Evolutionary conservation across 2,113 vertebrate species (phyloP).

Genomic region (Oreotrochilus melanogaster): DNA sequence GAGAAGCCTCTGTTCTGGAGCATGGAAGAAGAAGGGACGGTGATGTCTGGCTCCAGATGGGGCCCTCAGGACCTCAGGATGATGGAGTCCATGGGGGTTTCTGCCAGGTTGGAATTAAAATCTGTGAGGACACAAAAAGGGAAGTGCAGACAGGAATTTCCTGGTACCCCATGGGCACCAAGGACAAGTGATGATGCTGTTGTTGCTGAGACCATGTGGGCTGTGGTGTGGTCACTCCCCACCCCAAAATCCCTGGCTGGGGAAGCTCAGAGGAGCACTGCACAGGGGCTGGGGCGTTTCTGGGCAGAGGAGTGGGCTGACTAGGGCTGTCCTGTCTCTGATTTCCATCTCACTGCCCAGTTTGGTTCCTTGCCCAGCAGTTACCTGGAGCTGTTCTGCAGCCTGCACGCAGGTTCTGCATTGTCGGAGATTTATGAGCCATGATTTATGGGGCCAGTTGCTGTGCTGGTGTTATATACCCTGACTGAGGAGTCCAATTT

Average conservation of each 20-base stretch:
- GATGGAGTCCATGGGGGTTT: not conserved
- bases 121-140: not conserved
- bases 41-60: not conserved
- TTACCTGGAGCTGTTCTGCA: constrained; percentile 40
- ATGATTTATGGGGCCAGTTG: constrained; percentile 52
- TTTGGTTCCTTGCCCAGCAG: not conserved
- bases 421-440: constrained; percentile 60
- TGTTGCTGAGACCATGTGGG: not conserved
- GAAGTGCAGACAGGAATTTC: not conserved
- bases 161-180: not conserved
- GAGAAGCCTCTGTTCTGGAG: not conserved
- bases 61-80: not conserved
- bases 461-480: constrained; percentile 23
- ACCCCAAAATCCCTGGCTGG: fast-evolving
- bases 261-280: not conserved
- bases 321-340: not conserved
- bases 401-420: constrained; percentile 18
- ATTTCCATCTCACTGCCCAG: not conserved
- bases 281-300: fast-evolving
- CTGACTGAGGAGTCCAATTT: constrained; percentile 51
- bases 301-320: not conserved
- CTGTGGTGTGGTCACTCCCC: not conserved
- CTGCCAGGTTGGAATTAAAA: not conserved
- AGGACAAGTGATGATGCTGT: not conserved
- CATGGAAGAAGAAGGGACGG: not conserved